Base-by-base conservation (phyloP, 2,888 invertebrate genomes). In the Drosophila koepferae region DNA sequence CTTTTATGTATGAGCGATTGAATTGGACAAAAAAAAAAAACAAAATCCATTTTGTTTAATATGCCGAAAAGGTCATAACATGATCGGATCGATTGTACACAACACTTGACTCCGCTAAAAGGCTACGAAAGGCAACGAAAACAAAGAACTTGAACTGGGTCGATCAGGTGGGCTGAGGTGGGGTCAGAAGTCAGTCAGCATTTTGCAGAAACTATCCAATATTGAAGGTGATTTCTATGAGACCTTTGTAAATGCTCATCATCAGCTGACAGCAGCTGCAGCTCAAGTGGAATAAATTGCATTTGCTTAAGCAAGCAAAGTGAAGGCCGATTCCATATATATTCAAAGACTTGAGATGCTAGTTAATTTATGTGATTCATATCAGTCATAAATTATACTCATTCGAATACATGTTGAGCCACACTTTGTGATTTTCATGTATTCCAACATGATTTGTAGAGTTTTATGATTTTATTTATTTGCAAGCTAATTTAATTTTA, bases 11-110 rank as follows among this genome's bases (percentile, higher is more conserved):
- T 54, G 43, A 58, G 56, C 43, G 60, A 67, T 63, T 55, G 49
- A 66, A 72, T 60, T n/a, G 40, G 48, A 23, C 71, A 74, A 44
- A 46, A 16, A 8, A 16, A 49, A 74, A 44, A 46, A 16, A 8
- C 8, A 49, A 49, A 72, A 72, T 63, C 53, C 68, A 72, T 68
- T 76, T 76, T 72, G 76, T 34, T 66, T 64, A 76, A 77, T 76
- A 38, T 60, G 43, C 69, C 62, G 76, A 73, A 77, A 76, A 77
- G 76, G 76, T 73, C 77, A 77, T 51, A 60, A 48, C 63, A 63
- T 63, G 73, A 38, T 41, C 59, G 23, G 64, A 56, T 68, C 64
- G 69, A 60, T 62, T 55, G 58, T 62, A 44, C 58, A 56, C 61
- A 56, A 28, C 76, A 76, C 76, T 76, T 76, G 72, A 59, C 67